A percentile compares a stretch with the other conserved stretches of the same genome.
These are phyloP conservation scores for Cepaea nemoralis DNA, from an alignment of 1,140 invertebrate genomes.

Conservation along the genomic window DNA sequence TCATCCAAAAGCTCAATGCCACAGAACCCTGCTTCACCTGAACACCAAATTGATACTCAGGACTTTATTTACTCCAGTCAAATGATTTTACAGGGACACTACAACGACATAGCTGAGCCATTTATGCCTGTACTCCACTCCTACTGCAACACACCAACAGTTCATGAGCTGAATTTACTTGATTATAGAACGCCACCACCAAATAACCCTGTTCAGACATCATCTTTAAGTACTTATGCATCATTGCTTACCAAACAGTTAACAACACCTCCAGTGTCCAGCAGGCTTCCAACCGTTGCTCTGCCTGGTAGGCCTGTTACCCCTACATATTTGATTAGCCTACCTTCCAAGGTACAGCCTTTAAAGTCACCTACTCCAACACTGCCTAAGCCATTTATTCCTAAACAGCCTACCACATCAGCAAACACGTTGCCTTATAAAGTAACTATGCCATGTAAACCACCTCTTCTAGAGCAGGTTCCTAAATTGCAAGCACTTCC, in stretches of 20 bases:
- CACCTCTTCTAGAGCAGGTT: neutral
- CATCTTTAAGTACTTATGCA: neutral
- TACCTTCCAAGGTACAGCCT: neutral
- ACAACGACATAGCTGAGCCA: neutral
- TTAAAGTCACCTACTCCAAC: neutral
- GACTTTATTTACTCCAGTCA: constrained; percentile 29
- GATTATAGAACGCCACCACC: constrained; percentile 5
- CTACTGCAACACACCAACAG: neutral
- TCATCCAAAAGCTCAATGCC: neutral
- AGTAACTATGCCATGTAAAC: neutral
- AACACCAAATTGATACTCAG: neutral
- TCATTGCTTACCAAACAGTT: neutral
- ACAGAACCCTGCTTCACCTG: neutral
- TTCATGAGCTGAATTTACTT: neutral
- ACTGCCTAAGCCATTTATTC: neutral
- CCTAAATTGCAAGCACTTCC: neutral
- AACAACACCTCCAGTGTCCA: neutral
- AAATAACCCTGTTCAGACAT: neutral
- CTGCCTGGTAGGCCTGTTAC: neutral
- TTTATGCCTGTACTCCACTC: neutral
- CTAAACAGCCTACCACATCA: neutral
- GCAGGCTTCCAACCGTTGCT: neutral
- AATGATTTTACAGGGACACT: constrained; percentile 34
- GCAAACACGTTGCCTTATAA: neutral
- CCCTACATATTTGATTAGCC: neutral